Evolutionary conservation across 2,113 vertebrate genomes (phyloP).

Genomic region (Setophaga coronata): DNA sequence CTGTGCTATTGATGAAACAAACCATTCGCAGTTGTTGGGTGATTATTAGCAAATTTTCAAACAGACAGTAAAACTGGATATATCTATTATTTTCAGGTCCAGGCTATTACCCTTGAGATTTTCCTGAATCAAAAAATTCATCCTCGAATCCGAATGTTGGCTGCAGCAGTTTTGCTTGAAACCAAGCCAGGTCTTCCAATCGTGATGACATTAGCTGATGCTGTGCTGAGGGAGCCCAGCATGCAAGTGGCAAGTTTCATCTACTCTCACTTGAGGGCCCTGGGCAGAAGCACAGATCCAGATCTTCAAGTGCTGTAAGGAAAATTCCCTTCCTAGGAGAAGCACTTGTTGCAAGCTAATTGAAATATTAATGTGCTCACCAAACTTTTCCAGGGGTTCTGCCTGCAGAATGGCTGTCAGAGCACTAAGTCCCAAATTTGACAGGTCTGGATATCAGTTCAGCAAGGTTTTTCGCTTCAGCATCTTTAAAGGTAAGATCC

Average conservation of each 20-base stretch:
- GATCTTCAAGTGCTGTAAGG: conserved; percentile 67
- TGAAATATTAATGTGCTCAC: neutral
- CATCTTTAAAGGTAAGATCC: conserved; percentile 54
- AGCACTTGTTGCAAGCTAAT: neutral
- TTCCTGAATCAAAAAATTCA: conserved; percentile 51
- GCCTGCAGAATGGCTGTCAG: conserved; percentile 59
- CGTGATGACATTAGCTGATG: conserved; percentile 37
- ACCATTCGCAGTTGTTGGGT: neutral
- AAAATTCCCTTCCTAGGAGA: neutral
- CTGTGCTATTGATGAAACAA: neutral
- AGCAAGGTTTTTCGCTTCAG: conserved; percentile 47
- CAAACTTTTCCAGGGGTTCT: conserved; percentile 44
- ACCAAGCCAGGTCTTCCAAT: conserved; percentile 56
- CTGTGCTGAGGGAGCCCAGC: conserved; percentile 58
- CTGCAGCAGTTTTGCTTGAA: conserved; percentile 56
- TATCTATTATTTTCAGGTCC: conserved; percentile 55
- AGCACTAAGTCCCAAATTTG: conserved; percentile 39
- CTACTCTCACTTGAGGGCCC: conserved; percentile 55
- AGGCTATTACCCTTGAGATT: conserved; percentile 53
- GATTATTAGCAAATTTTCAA: neutral
- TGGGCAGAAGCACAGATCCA: conserved; percentile 50
- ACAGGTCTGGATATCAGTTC: conserved; percentile 12
- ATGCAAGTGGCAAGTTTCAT: conserved; percentile 65
- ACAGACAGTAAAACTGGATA: neutral
- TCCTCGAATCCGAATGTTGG: conserved; percentile 33